Percentiles rank a stretch among this genome's conserved stretches.
phyloP scores from a whole-genome alignment of 2,888 invertebrate species.

The Zonitis immaculata region DNA sequence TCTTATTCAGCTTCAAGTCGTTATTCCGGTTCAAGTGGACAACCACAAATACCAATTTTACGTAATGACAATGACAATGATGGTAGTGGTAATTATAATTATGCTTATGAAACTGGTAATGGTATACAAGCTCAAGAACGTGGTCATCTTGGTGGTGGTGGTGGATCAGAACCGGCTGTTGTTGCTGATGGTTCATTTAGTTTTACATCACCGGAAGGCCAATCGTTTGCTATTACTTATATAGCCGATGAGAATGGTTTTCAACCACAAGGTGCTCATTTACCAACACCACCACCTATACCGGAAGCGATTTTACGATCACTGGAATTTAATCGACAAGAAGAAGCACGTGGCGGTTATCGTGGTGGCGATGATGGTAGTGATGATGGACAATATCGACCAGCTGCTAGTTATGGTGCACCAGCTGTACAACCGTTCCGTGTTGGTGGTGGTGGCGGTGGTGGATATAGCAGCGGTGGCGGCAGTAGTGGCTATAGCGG shows the following conservation, averaged over 20 bases:
- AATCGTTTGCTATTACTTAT: constrained; percentile 21
- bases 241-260: constrained; percentile 12
- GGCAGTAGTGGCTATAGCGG: too few relatives aligned
- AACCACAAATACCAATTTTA: constrained; percentile 18
- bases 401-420: neutral
- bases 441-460: neutral
- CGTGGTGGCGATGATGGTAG: constrained; percentile 17
- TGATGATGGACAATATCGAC: constrained; percentile 18
- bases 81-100: constrained; percentile 30
- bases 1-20: neutral
- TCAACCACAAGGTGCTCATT: constrained; percentile 7
- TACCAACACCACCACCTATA: constrained; percentile 9
- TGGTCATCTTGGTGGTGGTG: constrained; percentile 19
- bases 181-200: constrained; percentile 29
- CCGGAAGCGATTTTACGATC: constrained; percentile 9
- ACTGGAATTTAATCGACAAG: constrained; percentile 28
- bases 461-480: too few relatives aligned
- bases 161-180: constrained; percentile 12
- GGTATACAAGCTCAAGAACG: constrained; percentile 30
- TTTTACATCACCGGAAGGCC: constrained; percentile 38
- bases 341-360: constrained; percentile 27
- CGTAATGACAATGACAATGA: constrained; percentile 26
- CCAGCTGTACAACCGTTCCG: constrained; percentile 3
- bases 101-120: constrained; percentile 30
- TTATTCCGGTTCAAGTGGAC: neutral